A percentile compares a stretch with the other conserved stretches of the same genome.
Conservation (phyloP, 2,113 vertebrate species). For the Piprites chloris region DNA sequence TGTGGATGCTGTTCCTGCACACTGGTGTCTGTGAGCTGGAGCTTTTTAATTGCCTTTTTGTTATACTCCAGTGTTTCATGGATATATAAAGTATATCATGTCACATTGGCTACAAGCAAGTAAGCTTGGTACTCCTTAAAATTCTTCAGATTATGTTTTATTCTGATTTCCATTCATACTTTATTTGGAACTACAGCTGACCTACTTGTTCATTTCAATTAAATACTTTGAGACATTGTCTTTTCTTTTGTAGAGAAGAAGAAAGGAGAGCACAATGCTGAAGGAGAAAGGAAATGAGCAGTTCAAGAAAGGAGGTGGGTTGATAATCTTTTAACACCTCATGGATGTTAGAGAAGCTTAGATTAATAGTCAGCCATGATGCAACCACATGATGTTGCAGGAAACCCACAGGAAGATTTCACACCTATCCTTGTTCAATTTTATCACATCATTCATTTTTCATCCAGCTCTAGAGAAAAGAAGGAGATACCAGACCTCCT, state of each 20-base stretch:
- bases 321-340: neutral
- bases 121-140: neutral
- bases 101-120: neutral
- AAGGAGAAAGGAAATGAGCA: conserved; percentile 89
- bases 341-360: neutral
- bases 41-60: neutral
- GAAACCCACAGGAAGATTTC: neutral
- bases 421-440: neutral
- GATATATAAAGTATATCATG: neutral
- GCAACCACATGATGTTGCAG: neutral
- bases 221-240: conserved; percentile 32
- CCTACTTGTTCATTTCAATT: conserved; percentile 39
- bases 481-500: neutral
- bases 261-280: conserved; percentile 79
- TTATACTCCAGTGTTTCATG: neutral
- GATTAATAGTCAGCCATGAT: neutral
- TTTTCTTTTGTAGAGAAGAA: conserved; percentile 82
- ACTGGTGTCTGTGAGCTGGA: neutral
- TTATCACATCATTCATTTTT: neutral
- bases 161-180: neutral
- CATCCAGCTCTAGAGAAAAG: neutral
- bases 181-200: conserved; percentile 25
- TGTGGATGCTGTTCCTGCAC: neutral
- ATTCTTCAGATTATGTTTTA: neutral
- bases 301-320: conserved; percentile 90